Evolutionary conservation across 2,113 vertebrate species (phyloP).

Genomic region (Melanerpes aurifrons): DNA sequence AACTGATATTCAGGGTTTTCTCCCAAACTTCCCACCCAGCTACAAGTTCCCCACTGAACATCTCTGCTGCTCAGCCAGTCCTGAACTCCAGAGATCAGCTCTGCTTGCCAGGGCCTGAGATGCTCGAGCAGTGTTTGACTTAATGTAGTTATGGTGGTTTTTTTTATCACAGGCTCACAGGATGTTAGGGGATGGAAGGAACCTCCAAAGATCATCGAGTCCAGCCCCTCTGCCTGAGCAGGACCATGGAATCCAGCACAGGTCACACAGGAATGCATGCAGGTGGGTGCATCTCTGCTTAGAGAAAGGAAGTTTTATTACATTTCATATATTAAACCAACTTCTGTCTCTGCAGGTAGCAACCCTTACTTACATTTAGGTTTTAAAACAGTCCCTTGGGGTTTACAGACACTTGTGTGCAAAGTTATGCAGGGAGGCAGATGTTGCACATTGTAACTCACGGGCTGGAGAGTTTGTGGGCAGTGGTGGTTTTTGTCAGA

Average conservation of each 20-base stretch:
- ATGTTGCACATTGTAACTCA: not conserved
- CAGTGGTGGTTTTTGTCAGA: not conserved
- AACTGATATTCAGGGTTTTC: not conserved
- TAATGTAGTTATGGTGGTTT: accelerated
- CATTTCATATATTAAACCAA: not conserved
- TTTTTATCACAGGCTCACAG: too few species aligned
- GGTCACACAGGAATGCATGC: too few species aligned
- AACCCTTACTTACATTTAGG: not conserved
- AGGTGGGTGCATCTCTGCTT: not conserved
- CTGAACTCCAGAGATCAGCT: not conserved
- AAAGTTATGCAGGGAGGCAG: not conserved
- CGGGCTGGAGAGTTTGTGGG: not conserved
- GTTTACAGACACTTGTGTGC: not conserved
- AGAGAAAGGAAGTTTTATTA: not conserved
- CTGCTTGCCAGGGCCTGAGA: not conserved
- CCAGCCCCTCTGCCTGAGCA: too few species aligned
- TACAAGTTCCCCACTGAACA: not conserved
- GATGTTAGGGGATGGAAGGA: too few species aligned
- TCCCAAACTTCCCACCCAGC: not conserved
- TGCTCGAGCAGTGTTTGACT: not conserved
- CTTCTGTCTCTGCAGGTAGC: not conserved
- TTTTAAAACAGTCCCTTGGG: not conserved
- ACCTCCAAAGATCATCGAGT: too few species aligned
- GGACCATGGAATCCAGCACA: too few species aligned
- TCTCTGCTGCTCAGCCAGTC: too few species aligned